Base-by-base conservation (phyloP, 2,888 invertebrate genomes). In the Gortyna flavago region DNA sequence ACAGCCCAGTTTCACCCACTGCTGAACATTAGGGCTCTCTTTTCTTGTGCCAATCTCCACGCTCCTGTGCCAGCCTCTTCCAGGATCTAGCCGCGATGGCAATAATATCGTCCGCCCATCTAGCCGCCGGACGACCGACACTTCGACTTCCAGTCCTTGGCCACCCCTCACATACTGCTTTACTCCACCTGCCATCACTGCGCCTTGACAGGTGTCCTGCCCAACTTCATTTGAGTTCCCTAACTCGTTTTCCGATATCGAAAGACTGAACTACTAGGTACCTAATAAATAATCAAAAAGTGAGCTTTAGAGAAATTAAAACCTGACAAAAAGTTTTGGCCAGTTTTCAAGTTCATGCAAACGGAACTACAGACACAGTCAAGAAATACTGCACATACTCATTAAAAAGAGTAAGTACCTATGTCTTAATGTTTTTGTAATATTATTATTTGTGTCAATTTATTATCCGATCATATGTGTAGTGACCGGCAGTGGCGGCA, bases 371-470 rank as follows among this genome's bases (percentile, higher is more conserved):
- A 21, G 21, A 62, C 32, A 57, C 41, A 51, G 21, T 13, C n/a
- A 9, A 11, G 18, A 59, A 29, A 35, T 64, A 72, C 21, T 41
- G 25, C n/a, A 13, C 7, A 29, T 35, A 18, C 9, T 44, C 18
- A 57, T 2, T 18, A 25, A 21, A 51, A 41, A 68, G 18, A 29
- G 59, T 59, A 29, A 29, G 59, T 59, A 29, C 11, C 13, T n/a
- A 7, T 51, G 35, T 65, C 29, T 65, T 51, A 72, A 48, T 64
- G 18, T 29, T 29, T 35, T 79, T 48, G n/a, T 57, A 21, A 38
- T 25, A 25, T 7, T 67, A 25, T 21, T 29, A 51, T 18, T 51
- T 29, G 41, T 77, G 18, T 32, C 29, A 32, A 64, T 44, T 32
- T 32, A 41, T 64, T 64, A 54, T 61, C 51, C 11, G 4, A 74